Evolutionary conservation across 2,113 vertebrate species (phyloP), one percentile per base, ranked within the genome.

Genomic region (Toxotes jaculatrix): DNA sequence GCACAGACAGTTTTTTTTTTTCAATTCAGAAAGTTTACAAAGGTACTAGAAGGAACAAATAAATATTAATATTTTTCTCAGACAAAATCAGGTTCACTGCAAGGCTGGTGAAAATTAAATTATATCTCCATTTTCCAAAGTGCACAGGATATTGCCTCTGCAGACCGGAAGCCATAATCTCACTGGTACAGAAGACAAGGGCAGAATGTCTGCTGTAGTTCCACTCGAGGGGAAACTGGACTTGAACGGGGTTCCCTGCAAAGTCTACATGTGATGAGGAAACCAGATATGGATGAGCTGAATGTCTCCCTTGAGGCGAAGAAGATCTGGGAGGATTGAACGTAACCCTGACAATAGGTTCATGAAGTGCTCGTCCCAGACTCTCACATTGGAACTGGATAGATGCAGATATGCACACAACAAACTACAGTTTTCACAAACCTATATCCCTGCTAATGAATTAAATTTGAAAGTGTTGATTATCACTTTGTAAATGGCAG

Each of bases 201-300:
- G 66, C 56, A 60, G 42, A 63, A 40, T 65, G 21, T 85, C 74
- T 68, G 60, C 73, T 84, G 45, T 40, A 75, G 67, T 88, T 91
- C 56, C 43, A 77, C 82, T 89, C 47, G 2, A 73, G 78, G 40
- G 69, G 38, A 76, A 85, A 38, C 38, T 82, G 72, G 60, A 87
- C 55, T 45, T 74, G 65, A 85, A 74, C 68, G 12, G 23, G 53
- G 43, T 57, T 82, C 42, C 70, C 36, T 79, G 82, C 65, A 86
- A 80, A 81, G 65, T 51, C 38, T 31, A 49, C 27, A 70, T 85
- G 51, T 91, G 80, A 93, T 90, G 92, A 90, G 89, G 60, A 92
- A 92, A 87, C 34, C 91, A 92, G 90, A 88, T 79, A 78, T 63
- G 71, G 53, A 85, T 77, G 80, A 86, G 59, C 31, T 70, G 17